Conservation (phyloP, 1,140 invertebrate species). For the Melanaphis sacchari region DNA sequence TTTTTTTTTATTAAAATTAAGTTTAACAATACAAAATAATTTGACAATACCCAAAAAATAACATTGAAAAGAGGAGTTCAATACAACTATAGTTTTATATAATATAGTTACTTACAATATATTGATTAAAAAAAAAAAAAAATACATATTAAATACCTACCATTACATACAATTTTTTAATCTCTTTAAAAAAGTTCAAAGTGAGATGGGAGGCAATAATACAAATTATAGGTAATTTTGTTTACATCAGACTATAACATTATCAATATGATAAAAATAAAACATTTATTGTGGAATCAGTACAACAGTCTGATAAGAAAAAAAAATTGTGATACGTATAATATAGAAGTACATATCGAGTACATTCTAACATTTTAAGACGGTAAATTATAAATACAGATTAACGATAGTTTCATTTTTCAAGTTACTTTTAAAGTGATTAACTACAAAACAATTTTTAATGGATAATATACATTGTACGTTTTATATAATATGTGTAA, state of each 20-base stretch:
- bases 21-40: not conserved
- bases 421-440: not conserved
- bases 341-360: not conserved
- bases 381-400: not conserved
- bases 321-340: not conserved
- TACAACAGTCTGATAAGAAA: not conserved
- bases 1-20: not conserved
- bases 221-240: not conserved
- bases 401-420: not conserved
- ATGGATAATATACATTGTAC: conserved; percentile 9
- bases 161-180: not conserved
- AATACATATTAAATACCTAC: not conserved
- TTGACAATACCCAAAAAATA: not conserved
- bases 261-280: conserved; percentile 9
- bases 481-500: conserved; percentile 20
- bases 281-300: not conserved
- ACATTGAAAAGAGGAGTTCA: not conserved
- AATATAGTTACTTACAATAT: not conserved
- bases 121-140: not conserved
- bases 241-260: not conserved
- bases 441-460: not conserved
- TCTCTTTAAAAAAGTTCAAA: not conserved
- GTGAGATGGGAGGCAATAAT: not conserved
- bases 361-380: not conserved
- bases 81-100: not conserved